Conservation (phyloP, 2,888 invertebrate genomes). For the Tipula lateralis region DNA sequence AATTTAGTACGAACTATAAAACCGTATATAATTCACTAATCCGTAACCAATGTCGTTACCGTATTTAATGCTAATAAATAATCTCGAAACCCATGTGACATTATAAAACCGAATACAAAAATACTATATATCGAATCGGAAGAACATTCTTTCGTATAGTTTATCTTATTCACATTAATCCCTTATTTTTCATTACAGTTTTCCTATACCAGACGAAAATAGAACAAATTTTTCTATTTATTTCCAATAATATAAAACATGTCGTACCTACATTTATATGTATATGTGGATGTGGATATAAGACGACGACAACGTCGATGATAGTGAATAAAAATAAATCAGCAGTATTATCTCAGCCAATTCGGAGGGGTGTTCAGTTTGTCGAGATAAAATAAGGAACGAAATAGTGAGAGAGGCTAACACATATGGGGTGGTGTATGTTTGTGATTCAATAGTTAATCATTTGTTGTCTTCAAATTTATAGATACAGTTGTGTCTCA, state of each 20-base stretch:
- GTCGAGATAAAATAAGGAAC: not conserved
- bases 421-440: too few relatives aligned
- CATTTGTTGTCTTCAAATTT: too few relatives aligned
- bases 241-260: not conserved
- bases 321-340: not conserved
- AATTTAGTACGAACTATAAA: not conserved
- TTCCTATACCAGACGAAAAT: not conserved
- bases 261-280: not conserved
- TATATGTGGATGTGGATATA: not conserved
- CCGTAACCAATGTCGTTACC: not conserved
- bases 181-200: conserved; percentile 19
- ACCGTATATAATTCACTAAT: not conserved
- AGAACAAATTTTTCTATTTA: not conserved
- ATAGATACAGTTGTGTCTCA: too few relatives aligned
- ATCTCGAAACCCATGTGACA: not conserved
- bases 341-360: not conserved
- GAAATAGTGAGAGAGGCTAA: not conserved
- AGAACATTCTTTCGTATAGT: not conserved
- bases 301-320: not conserved
- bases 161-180: not conserved
- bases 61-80: not conserved
- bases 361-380: not conserved
- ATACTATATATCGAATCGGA: not conserved
- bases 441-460: too few relatives aligned
- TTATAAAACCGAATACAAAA: not conserved